Percentiles rank a stretch among this genome's conserved stretches.
phyloP scores from a whole-genome alignment of 2,113 vertebrate species.

The Garra rufa region DNA sequence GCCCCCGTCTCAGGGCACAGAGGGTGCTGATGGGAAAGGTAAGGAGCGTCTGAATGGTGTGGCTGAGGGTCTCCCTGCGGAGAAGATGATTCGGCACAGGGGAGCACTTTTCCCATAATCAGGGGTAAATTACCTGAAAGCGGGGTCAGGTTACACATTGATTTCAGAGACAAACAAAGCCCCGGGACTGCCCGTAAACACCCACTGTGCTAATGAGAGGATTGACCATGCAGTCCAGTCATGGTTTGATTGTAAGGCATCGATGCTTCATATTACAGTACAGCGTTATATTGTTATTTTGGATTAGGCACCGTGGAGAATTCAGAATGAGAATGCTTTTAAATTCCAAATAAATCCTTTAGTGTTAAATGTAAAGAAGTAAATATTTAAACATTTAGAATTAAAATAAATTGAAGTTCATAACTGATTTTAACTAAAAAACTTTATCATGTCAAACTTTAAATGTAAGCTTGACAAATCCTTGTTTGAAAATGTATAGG shows the following conservation, averaged over 20 bases:
- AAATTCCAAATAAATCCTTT: background rate
- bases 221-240: background rate
- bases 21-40: slow-evolving; percentile 41
- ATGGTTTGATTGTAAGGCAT: slow-evolving; percentile 2
- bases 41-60: slow-evolving; percentile 40
- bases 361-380: background rate
- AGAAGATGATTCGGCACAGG: slow-evolving; percentile 44
- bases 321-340: background rate
- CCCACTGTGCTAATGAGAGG: slow-evolving; percentile 17
- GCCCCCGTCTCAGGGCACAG: slow-evolving; percentile 7
- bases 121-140: slow-evolving; percentile 56
- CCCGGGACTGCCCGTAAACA: slow-evolving; percentile 50
- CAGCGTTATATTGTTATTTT: background rate
- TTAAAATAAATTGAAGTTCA: background rate
- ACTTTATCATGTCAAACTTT: background rate
- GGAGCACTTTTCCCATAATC: slow-evolving; percentile 60
- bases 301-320: background rate
- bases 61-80: slow-evolving; percentile 39
- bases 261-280: background rate
- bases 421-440: no score
- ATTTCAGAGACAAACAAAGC: slow-evolving; percentile 44
- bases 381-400: no score
- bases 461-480: background rate
- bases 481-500: no score
- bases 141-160: slow-evolving; percentile 51